Conservation (phyloP, 1,140 invertebrate genomes). For the Drosophila sproati region DNA sequence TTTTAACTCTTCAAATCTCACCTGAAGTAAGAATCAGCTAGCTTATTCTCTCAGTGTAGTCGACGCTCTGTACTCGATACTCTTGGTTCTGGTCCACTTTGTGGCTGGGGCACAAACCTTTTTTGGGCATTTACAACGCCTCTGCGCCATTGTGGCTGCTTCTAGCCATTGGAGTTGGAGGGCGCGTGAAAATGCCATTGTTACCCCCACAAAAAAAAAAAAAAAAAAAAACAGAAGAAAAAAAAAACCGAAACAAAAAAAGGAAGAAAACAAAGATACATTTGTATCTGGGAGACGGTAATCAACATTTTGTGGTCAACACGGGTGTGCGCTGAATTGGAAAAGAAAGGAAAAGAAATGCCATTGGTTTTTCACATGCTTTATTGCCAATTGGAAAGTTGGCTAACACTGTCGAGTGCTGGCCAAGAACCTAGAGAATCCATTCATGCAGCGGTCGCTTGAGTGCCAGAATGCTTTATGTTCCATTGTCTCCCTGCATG, state of each 20-base stretch:
- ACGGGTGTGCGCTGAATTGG: conserved; percentile 29
- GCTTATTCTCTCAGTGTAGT: neutral
- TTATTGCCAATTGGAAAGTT: conserved; percentile 83
- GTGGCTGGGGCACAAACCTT: conserved; percentile 58
- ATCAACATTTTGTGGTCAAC: conserved; percentile 82
- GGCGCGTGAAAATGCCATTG: conserved; percentile 79
- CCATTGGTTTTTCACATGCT: conserved; percentile 78
- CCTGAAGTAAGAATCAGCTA: too few species aligned
- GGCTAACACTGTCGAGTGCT: conserved; percentile 43
- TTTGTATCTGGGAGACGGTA: conserved; percentile 63
- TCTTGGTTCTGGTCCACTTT: conserved; percentile 42
- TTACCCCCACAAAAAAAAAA: conserved; percentile 20
- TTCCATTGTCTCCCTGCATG: conserved; percentile 59
- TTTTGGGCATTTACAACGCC: conserved; percentile 81
- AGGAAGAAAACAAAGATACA: conserved; percentile 5
- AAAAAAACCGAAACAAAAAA: neutral
- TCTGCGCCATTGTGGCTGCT: conserved; percentile 67
- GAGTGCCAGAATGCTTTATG: conserved; percentile 80
- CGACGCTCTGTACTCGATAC: conserved; percentile 1
- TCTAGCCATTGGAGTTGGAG: conserved; percentile 42
- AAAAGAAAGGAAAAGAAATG: conserved; percentile 50
- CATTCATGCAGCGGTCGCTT: conserved; percentile 50
- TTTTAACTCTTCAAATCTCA: too few species aligned
- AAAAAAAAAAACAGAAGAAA: neutral
- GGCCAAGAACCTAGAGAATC: conserved; percentile 48